Base-by-base conservation (phyloP, 2,888 invertebrate species). In the Pristionchus exspectatus region DNA sequence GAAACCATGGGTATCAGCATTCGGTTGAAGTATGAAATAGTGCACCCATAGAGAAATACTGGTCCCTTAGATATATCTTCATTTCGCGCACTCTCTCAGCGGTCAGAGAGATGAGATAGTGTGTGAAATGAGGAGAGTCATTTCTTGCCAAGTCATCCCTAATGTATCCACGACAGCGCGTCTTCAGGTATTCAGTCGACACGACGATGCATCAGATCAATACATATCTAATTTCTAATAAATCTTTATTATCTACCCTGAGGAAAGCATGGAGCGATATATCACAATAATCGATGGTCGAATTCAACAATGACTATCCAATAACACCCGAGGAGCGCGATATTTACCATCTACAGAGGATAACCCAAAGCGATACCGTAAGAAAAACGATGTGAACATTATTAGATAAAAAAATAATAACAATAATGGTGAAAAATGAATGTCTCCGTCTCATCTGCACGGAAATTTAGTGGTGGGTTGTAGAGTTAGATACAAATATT, bases 271-370 rank as follows among this genome's bases (percentile, higher is more conserved):
- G 44, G 44, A 10, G 44, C 44, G 44, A 50, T 27, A 12, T 81
- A 87, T 54, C 69, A 87, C 69, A 87, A 87, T 9, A 38, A 87
- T 27, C 72, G 50, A 72, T 69, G 72, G 87, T 72, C 50, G n/a
- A 72, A 50, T 27, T n/a, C 38, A 27, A 54, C 18, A 69, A 88
- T 56, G 74, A 56, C 72, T 56, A 69, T 54, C 33, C 12, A 50
- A 74, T 18, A 59, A 72, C 38, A 88, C 72, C 87, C 59, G 69
- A 54, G 33, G 44, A 21, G 72, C 56, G 33, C 56, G 56, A 54
- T 69, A 88, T 88, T 88, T 77, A 59, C 81, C 59, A 77, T 50
- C 38, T 44, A 72, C 72, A 69, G 44, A 86, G 24, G 69, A 21
- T 10, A 72, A 72, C 33, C 72, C 33, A 72, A 72, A 21, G 33